These are phyloP conservation scores for Clytia hemisphaerica DNA, from an alignment of 30 jellyfish, hydroid and myxozoan species.

Conservation along the genomic window DNA sequence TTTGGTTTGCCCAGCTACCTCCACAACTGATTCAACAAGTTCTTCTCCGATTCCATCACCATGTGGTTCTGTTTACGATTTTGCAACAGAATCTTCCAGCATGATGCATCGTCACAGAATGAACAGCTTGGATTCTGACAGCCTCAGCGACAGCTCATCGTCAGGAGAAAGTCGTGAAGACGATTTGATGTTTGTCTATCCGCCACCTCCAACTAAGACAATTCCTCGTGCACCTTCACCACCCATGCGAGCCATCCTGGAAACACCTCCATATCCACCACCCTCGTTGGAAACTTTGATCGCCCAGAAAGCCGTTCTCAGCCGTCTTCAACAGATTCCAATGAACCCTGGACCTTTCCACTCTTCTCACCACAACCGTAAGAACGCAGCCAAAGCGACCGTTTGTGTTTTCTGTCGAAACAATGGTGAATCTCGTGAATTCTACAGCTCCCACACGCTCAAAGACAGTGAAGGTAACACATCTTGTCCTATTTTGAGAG, in stretches of 20 bases:
- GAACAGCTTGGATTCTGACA: conserved; percentile 92
- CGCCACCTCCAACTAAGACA: too few relatives aligned
- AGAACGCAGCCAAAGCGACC: conserved; percentile 18
- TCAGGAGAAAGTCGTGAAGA: conserved; percentile 83
- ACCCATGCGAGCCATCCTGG: not conserved
- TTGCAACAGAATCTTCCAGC: conserved; percentile 12
- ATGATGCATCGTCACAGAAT: conserved; percentile 63
- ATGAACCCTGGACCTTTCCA: not conserved
- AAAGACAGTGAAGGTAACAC: conserved; percentile 96
- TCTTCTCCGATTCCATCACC: conserved; percentile 25
- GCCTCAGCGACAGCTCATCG: conserved; percentile 40
- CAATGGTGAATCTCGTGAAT: conserved; percentile 92
- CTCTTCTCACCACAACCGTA: too few relatives aligned
- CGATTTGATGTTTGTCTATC: conserved; percentile 42
- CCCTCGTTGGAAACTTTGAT: conserved; percentile 25
- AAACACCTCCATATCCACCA: conserved; percentile 9
- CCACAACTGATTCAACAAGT: not conserved
- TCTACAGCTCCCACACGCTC: conserved; percentile 90
- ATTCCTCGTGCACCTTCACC: not conserved
- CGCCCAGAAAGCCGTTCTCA: conserved; percentile 14
- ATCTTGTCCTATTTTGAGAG: conserved; percentile 91
- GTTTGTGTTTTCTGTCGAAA: conserved; percentile 96
- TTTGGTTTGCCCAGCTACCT: conserved; percentile 65
- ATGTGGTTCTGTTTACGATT: not conserved
- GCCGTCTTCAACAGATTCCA: not conserved